Evolutionary conservation across 2,888 invertebrate genomes (phyloP), one percentile per base, ranked within the genome.

Genomic region (Dendrolimus houi): DNA sequence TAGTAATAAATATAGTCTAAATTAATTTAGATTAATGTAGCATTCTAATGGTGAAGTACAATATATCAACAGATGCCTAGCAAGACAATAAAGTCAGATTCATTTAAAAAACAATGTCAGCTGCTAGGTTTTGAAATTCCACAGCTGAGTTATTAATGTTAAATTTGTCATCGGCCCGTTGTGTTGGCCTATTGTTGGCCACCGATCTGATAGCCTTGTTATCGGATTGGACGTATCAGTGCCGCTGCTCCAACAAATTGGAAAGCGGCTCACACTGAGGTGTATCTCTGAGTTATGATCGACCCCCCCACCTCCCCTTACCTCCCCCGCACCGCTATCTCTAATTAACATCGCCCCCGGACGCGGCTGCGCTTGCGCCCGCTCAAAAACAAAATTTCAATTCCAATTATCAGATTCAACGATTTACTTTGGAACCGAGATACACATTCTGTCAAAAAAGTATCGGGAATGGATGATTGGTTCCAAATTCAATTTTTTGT

Each of bases 341-440:
- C 74, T 83, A 82, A 83, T 82, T 79, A 83, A 76, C 77, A 83
- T 83, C 84, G 75, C 64, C 55, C 58, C 57, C 58, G 63, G 56
- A 60, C 56, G 60, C 57, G 59, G 41, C 58, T 10, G 53, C 57
- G 53, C 60, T 54, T 58, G 56, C 40, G 52, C 54, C 40, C 53
- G 53, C 55, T 58, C 61, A 29, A 29, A 29, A 29, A 29, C 29
- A 29, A 29, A 29, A 29, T 29, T 29, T 47, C 47, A 47, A 47
- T 12, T 8, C 47, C 47, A 47, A 47, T 47, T 47, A 47, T 29
- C 29, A 29, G 29, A 29, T 29, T 29, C 29, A 6, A 29, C 29
- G 6, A 29, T 6, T 29, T 29, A 3, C 3, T 29, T 29, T 29
- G 29, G 29, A 29, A 29, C 29, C 29, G 6, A 29, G 29, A 29